Percentiles rank a stretch among this genome's conserved stretches.
Evolutionary conservation across 53 echinoderm and acorn worm species (phyloP).

Genomic region (Hippasteria phrygiana): DNA sequence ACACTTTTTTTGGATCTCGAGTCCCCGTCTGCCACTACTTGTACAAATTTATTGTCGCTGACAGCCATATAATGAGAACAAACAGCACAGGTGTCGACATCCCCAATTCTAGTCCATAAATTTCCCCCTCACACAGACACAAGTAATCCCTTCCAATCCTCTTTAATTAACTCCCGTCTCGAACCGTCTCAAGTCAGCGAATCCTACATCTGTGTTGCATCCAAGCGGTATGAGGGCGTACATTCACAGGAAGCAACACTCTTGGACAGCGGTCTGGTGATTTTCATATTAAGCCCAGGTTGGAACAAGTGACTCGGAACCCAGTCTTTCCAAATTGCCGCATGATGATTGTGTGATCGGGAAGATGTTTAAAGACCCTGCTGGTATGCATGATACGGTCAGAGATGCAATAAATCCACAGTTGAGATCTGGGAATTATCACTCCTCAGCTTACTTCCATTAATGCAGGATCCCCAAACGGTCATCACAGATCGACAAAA

Average conservation of each 20-base stretch:
- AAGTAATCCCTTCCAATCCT: conserved; percentile 43
- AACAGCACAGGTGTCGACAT: conserved; percentile 47
- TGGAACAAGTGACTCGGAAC: conserved; percentile 48
- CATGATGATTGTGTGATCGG: conserved; percentile 32
- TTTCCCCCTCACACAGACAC: conserved; percentile 28
- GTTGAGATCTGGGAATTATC: conserved; percentile 47
- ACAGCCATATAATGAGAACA: conserved; percentile 47
- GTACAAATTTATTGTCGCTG: conserved; percentile 43
- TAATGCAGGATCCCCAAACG: background rate
- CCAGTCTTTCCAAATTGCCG: conserved; percentile 1
- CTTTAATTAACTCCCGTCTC: conserved; percentile 55
- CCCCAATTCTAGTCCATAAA: conserved; percentile 48
- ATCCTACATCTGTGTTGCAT: conserved; percentile 50
- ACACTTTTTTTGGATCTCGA: conserved; percentile 10
- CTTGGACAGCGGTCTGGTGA: conserved; percentile 37
- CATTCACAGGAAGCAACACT: background rate
- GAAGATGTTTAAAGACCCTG: conserved; percentile 9
- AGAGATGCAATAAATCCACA: conserved; percentile 57
- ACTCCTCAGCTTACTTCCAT: conserved; percentile 32
- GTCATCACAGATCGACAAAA: background rate
- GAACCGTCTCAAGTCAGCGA: conserved; percentile 28
- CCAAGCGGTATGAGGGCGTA: conserved; percentile 16
- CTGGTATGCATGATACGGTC: conserved; percentile 13
- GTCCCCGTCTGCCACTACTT: conserved; percentile 11
- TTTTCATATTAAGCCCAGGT: conserved; percentile 41